A percentile compares a stretch with the other conserved stretches of the same genome.
These are phyloP conservation scores for Microctonus brassicae DNA, from an alignment of 2,888 invertebrate species.

Conservation along the genomic window DNA sequence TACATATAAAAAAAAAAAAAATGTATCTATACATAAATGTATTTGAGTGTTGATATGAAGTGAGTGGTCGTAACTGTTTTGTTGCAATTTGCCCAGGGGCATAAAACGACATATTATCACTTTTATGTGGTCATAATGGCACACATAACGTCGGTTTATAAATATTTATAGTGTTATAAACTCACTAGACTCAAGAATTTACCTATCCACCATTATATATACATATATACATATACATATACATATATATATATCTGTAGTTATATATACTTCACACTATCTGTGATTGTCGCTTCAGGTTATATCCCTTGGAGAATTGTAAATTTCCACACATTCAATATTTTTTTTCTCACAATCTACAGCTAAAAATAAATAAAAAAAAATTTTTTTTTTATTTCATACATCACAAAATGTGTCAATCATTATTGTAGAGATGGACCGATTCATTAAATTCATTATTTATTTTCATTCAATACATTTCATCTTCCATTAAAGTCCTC, in stretches of 20 bases:
- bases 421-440: no score
- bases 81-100: slow-evolving; percentile 1
- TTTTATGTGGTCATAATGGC: slow-evolving; percentile 1
- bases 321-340: neutral
- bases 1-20: no score
- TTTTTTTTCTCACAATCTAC: neutral
- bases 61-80: neutral
- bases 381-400: no score
- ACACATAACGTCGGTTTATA: neutral
- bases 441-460: no score
- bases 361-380: no score
- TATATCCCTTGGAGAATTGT: neutral
- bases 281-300: neutral
- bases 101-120: neutral
- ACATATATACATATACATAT: neutral
- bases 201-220: neutral
- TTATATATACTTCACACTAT: no score
- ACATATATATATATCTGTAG: neutral
- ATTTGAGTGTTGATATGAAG: no score
- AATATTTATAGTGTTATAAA: neutral
- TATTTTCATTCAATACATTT: no score
- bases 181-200: neutral
- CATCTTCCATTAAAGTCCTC: no score
- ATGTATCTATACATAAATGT: neutral
- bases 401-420: no score